These are phyloP conservation scores for Batillaria attramentaria DNA, from an alignment of 1,140 invertebrate species.

Conservation along the genomic window DNA sequence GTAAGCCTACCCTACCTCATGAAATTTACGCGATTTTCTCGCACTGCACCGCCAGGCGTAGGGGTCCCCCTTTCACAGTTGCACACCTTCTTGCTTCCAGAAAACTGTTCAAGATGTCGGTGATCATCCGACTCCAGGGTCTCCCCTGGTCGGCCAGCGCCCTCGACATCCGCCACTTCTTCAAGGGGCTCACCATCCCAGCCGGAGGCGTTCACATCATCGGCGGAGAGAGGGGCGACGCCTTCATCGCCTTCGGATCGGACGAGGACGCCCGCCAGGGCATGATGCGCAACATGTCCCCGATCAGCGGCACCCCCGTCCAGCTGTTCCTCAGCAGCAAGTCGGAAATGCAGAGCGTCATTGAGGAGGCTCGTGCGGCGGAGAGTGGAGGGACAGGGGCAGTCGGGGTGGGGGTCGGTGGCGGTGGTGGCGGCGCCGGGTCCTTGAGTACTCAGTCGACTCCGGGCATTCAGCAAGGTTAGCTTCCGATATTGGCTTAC, in stretches of 20 bases:
- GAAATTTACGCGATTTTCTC: no score
- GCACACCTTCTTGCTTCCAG: not conserved
- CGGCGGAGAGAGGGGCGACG: constrained; percentile 96
- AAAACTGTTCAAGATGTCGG: constrained; percentile 84
- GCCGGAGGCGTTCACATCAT: constrained; percentile 99
- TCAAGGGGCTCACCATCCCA: constrained; percentile 93
- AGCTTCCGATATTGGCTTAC: no score
- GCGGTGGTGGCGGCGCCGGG: not conserved
- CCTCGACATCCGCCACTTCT: constrained; percentile 95
- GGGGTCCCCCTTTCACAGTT: no score
- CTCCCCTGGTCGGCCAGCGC: constrained; percentile 97
- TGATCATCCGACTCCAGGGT: constrained; percentile 98
- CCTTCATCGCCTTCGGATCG: constrained; percentile 98
- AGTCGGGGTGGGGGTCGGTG: not conserved
- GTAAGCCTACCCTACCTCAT: no score
- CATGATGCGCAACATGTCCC: constrained; percentile 90
- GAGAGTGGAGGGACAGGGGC: not conserved
- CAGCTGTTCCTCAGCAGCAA: constrained; percentile 92
- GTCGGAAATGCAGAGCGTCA: constrained; percentile 93
- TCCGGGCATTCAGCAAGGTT: constrained; percentile 1
- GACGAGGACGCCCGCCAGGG: constrained; percentile 98
- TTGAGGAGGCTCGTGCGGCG: constrained; percentile 67
- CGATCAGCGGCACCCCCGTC: constrained; percentile 90
- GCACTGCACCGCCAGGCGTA: no score
- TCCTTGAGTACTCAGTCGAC: not conserved